phyloP scores from a whole-genome alignment of 2,888 invertebrate genomes.

The Nasonovia ribisnigri region DNA sequence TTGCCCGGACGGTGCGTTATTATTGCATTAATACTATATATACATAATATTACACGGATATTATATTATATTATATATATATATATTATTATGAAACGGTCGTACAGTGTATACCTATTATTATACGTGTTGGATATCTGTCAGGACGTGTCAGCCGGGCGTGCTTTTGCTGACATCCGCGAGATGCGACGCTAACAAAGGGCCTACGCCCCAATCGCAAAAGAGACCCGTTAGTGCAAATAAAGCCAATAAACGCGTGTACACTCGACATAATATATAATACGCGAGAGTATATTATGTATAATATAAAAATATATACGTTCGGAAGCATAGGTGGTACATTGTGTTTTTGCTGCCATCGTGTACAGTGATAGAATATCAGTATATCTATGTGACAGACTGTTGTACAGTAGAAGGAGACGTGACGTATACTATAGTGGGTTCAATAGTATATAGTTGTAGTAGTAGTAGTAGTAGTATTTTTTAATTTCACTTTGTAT shows the following conservation, averaged over 20 bases:
- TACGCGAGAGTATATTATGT: neutral
- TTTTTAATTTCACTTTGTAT: no score
- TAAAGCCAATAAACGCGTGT: conserved; percentile 60
- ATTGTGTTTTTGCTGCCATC: neutral
- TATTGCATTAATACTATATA: conserved; percentile 24
- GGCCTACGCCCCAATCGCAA: conserved; percentile 40
- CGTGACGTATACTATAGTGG: no score
- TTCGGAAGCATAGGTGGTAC: neutral
- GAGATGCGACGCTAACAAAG: conserved; percentile 61
- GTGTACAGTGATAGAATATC: neutral
- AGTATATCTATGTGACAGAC: no score
- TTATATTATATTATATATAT: neutral
- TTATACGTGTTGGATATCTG: conserved; percentile 35
- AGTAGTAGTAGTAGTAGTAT: no score
- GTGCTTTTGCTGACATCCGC: conserved; percentile 62
- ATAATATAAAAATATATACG: neutral
- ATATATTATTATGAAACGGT: neutral
- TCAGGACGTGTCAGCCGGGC: conserved; percentile 62
- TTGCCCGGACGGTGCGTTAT: neutral
- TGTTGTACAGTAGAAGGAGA: no score
- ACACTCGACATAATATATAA: neutral
- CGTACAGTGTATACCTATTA: neutral
- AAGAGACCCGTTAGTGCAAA: conserved; percentile 53
- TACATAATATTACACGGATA: neutral
- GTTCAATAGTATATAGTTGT: no score